Evolutionary conservation across 1,140 invertebrate species (phyloP).

Genomic region (Drosophila willistoni): DNA sequence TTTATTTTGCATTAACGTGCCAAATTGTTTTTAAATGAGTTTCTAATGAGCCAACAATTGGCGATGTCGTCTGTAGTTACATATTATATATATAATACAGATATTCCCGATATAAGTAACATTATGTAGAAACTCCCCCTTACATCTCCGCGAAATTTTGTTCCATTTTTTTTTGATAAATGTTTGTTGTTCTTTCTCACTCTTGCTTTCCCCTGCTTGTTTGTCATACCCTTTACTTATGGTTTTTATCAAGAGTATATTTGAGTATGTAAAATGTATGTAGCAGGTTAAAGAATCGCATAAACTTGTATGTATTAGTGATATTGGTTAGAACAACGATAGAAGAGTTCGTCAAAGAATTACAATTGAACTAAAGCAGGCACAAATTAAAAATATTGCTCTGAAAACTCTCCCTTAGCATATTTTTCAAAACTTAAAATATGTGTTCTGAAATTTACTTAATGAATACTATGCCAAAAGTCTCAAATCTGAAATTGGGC

Average conservation of each 20-base stretch:
- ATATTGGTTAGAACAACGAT: too few relatives aligned
- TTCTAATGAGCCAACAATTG: slow-evolving; percentile 81
- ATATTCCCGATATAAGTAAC: slow-evolving; percentile 41
- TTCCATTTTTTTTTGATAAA: slow-evolving; percentile 60
- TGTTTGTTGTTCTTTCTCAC: slow-evolving; percentile 33
- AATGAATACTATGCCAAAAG: too few relatives aligned
- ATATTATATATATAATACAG: slow-evolving; percentile 38
- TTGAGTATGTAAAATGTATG: neutral
- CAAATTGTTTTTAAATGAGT: slow-evolving; percentile 82
- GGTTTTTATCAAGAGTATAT: neutral
- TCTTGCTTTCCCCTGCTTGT: neutral
- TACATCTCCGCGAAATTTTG: slow-evolving; percentile 7
- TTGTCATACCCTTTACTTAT: neutral
- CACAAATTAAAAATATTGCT: too few relatives aligned
- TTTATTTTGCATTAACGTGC: slow-evolving; percentile 81
- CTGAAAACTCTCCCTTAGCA: too few relatives aligned
- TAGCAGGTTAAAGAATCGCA: neutral
- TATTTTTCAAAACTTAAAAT: too few relatives aligned
- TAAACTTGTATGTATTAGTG: too few relatives aligned
- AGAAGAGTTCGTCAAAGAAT: too few relatives aligned
- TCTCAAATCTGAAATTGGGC: neutral
- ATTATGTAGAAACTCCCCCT: slow-evolving; percentile 28
- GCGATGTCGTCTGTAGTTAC: slow-evolving; percentile 50
- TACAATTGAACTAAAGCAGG: too few relatives aligned
- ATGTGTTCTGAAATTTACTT: too few relatives aligned